phyloP scores from a whole-genome alignment of 2,113 vertebrate species.

The Cygnus buccinator region DNA sequence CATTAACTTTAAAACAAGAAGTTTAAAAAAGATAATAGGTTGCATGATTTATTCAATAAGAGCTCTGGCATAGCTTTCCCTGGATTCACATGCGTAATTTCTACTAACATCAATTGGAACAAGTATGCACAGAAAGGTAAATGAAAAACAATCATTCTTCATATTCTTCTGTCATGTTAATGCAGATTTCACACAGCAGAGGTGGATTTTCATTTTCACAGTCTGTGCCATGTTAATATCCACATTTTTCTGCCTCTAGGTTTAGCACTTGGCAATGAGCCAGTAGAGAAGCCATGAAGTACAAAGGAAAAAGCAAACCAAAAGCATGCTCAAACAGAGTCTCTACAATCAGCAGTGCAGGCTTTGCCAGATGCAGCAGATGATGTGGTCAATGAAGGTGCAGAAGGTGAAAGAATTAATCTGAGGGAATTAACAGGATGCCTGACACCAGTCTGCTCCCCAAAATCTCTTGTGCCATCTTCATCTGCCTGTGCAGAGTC shows the following conservation, averaged over 20 bases:
- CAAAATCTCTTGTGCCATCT: neutral
- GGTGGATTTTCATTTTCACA: slow-evolving; percentile 11
- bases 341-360: neutral
- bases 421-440: slow-evolving; percentile 1
- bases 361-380: slow-evolving; percentile 17
- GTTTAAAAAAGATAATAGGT: neutral
- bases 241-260: slow-evolving; percentile 22
- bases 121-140: neutral
- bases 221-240: neutral
- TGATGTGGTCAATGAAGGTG: slow-evolving; percentile 27
- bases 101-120: neutral
- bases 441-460: neutral
- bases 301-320: slow-evolving; percentile 14
- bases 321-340: neutral
- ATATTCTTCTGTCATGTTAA: neutral
- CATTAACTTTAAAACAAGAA: neutral
- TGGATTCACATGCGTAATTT: neutral
- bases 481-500: neutral
- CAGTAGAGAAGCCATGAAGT: neutral
- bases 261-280: neutral
- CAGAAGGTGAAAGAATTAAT: slow-evolving; percentile 30
- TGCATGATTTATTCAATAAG: neutral
- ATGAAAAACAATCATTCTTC: neutral
- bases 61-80: neutral
- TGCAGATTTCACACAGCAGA: neutral